Conservation (phyloP, 1,140 invertebrate genomes). For the Manduca sexta region DNA sequence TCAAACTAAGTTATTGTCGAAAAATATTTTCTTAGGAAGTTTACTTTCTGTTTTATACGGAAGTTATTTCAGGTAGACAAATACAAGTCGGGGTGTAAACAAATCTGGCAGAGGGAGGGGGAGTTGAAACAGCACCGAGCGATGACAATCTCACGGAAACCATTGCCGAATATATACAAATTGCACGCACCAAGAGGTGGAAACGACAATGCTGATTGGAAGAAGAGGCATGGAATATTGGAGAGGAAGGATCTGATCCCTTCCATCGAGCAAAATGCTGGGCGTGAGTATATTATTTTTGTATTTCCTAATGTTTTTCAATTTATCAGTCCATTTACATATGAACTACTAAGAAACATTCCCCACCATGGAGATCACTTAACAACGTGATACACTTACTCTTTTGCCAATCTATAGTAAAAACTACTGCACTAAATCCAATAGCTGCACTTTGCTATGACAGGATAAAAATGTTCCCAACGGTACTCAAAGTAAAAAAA, state of each 20-base stretch:
- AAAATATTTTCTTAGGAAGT: background rate
- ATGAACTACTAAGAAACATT: too few species aligned
- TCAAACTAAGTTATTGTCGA: background rate
- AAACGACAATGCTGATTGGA: constrained; percentile 2
- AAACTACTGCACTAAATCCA: too few species aligned
- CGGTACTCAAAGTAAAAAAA: too few species aligned
- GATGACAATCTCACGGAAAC: constrained; percentile 17
- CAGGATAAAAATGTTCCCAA: too few species aligned
- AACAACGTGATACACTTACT: too few species aligned
- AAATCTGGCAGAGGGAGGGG: constrained; percentile 26
- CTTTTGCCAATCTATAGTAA: too few species aligned
- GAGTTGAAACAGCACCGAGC: constrained; percentile 31
- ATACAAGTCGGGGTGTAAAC: constrained; percentile 18
- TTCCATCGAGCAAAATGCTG: constrained; percentile 25
- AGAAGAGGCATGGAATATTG: constrained; percentile 15
- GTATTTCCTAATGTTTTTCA: background rate
- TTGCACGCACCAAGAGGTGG: constrained; percentile 3
- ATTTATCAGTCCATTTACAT: too few species aligned
- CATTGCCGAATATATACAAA: constrained; percentile 31
- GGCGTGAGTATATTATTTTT: constrained; percentile 14
- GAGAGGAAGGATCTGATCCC: constrained; percentile 31
- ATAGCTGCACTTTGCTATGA: too few species aligned
- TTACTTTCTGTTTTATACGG: background rate
- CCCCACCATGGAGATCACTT: too few species aligned
- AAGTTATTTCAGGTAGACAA: constrained; percentile 13